Evolutionary conservation across 2,797 vertebrate genomes (phyloP).

Genomic region (Myotis myotis): DNA sequence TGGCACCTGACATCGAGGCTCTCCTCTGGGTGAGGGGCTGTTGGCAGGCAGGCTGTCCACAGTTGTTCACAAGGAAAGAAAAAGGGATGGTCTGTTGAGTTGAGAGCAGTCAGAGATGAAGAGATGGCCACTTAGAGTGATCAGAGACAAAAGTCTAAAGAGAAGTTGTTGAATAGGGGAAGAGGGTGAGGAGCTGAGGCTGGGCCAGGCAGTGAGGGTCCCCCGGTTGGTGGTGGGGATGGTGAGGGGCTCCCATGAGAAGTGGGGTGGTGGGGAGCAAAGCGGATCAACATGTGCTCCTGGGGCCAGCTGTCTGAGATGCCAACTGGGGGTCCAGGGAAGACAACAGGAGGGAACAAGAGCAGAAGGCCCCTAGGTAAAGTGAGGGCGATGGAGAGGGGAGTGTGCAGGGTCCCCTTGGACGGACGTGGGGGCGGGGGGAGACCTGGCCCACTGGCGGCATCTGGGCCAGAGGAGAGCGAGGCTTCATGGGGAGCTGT

Average conservation of each 20-base stretch:
- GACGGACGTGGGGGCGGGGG: too few relatives aligned
- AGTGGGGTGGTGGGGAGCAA: background rate
- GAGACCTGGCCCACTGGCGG: background rate
- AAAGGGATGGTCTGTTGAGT: background rate
- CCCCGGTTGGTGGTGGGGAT: background rate
- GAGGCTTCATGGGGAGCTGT: background rate
- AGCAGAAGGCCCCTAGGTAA: background rate
- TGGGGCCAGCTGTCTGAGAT: background rate
- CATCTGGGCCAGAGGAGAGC: background rate
- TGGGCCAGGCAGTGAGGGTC: background rate
- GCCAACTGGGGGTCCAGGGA: background rate
- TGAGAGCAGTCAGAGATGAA: background rate
- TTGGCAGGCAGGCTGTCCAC: background rate
- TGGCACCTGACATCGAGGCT: background rate
- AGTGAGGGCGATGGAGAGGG: background rate
- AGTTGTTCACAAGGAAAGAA: background rate
- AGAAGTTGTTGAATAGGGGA: background rate
- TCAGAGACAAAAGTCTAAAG: background rate
- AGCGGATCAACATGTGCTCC: background rate
- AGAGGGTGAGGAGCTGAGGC: background rate
- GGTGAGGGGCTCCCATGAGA: background rate
- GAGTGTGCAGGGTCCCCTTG: background rate
- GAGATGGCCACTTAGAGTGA: background rate
- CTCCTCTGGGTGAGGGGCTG: background rate
- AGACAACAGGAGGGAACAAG: background rate